Conservation (phyloP, 2,113 vertebrate genomes). For the Eudyptes chrysolophus region DNA sequence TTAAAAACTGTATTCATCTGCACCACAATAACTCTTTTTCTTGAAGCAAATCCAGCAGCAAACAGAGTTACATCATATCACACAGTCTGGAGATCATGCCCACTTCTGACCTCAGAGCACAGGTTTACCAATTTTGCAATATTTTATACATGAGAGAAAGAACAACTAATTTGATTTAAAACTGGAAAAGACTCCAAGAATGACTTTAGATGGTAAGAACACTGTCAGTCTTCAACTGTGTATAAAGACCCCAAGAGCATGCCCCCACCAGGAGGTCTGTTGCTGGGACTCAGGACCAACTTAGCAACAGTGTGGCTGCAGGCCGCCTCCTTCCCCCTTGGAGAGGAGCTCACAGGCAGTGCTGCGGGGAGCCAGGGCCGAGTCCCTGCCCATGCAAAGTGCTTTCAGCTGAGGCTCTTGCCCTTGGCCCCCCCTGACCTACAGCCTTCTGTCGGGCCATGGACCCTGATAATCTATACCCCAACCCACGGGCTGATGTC, state of each 20-base stretch:
- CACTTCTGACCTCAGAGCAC: neutral
- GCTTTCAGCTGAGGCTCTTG: neutral
- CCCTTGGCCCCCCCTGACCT: neutral
- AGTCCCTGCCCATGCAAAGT: accelerated
- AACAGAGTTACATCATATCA: neutral
- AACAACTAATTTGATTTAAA: neutral
- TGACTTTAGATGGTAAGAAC: neutral
- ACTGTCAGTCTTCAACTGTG: neutral
- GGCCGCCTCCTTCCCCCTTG: too few relatives aligned
- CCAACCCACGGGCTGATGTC: neutral
- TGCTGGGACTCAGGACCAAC: neutral
- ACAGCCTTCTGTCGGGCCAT: neutral
- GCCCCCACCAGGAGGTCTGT: too few relatives aligned
- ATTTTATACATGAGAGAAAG: neutral
- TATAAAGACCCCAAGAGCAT: neutral
- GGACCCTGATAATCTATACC: neutral
- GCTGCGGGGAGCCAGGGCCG: neutral
- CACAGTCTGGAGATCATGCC: too few relatives aligned
- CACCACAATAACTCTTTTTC: neutral
- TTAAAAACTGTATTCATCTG: neutral
- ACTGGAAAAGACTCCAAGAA: neutral
- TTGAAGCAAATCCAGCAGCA: neutral
- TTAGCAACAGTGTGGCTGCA: neutral
- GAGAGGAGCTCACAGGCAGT: neutral
- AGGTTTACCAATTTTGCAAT: neutral